Base-by-base conservation (phyloP, 2,888 invertebrate genomes). In the Macropis europaea region DNA sequence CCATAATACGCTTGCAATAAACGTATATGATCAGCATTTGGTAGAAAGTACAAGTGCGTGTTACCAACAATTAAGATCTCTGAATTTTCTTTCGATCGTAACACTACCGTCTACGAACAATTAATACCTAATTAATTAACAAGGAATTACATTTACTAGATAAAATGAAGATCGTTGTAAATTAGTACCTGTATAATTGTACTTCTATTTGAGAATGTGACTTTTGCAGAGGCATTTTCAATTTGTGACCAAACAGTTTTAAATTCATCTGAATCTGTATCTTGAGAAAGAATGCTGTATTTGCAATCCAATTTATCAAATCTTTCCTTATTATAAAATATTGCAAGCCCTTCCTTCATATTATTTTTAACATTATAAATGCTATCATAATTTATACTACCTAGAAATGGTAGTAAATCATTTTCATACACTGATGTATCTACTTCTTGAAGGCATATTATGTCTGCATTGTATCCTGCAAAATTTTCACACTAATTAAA, bases 21-120 rank as follows among this genome's bases (percentile, higher is more conserved):
- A 71, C 99, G 92, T 79, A 99, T 95, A 85, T 97, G 96, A 90
- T 97, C 96, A 4, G 98, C 96, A 89, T 95, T 94, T 0, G 97
- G 97, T 88, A 97, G 96, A 86, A 97, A 99, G 91, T 97, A 99
- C 48, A 99, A 92, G 91, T 99, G 99, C 1, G 97, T 97, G 86
- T 97, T 98, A 13, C 95, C 97, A 74, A 95, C 91, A 34, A 96
- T 86, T 32, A 96, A 82, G 60, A 94, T 90, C 81, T 94, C 92
- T 2, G 91, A 90, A 64, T 92, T 92, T 11, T 93, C 93, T 72
- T 91, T 87, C 1, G 93, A 93, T 80, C 93, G 91, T 28, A 96
- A 89, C 60, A 92, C 87, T 28, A 92, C 91, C 13, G 92, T 77
- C 90, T 92, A 83, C n/a, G 84, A 66, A 17, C 32, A 42, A 28